Base-by-base conservation (phyloP, 2,113 vertebrate genomes). In the Tachysurus vachellii region DNA sequence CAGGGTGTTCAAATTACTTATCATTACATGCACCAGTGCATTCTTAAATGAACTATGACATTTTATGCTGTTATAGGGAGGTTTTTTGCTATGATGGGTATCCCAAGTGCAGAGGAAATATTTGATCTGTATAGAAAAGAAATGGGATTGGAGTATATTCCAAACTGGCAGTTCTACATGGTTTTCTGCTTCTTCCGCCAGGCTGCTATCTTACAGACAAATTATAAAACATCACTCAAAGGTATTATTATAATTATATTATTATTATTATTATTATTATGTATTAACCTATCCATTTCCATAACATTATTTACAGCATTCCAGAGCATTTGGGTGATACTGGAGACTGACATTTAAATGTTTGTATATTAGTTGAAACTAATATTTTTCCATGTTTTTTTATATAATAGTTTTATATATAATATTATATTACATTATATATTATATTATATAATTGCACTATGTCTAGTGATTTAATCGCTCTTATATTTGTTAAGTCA, bases 111-210 rank as follows among this genome's bases (percentile, higher is more conserved):
- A 17, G 93, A 96, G 90, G 94, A 96, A 56, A 94, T 95, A 64
- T 91, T 93, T 88, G 86, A 87, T 64, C 92, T 91, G 91, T 97
- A 97, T 90, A 94, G 94, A 16, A 42, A 19, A 7, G 91, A 82
- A 66, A 59, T 88, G 93, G 94, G 91, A 17, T 50, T 88, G 16
- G 89, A 91, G 11, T 79, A 0, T 0, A n/a, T 92, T 0, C 44
- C 94, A 66, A 93, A 94, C 91, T 96, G 95, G 95, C 94, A 96
- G 89, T 96, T 96, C 93, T 97, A 96, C 88, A 90, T 96, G 95
- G 95, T 96, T 47, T 96, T 96, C 73, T 95, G 93, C 71, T 95
- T 95, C 12, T 97, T 97, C 94, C 92, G 93, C 0, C 61, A 94
- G 85, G 95, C 96, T 0, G 94, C 92, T 1, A 88, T 85, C 87